These are phyloP conservation scores for Mus spicilegus DNA, from an alignment of 2,113 vertebrate species.

Conservation along the genomic window DNA sequence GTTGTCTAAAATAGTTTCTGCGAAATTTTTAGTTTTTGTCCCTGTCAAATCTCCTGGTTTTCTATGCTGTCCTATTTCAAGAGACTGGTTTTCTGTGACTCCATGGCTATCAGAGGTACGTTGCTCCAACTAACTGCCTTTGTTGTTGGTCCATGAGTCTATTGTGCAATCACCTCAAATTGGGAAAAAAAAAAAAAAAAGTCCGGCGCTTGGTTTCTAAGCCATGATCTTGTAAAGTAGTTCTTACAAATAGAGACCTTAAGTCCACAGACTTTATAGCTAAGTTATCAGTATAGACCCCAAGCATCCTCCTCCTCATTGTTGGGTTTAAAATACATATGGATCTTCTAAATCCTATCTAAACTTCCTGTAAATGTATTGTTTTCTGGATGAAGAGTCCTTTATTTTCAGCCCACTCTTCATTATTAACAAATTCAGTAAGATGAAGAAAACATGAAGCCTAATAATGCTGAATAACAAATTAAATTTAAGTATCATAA, in stretches of 20 bases:
- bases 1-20: neutral
- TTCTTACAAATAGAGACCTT: neutral
- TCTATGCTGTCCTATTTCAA: neutral
- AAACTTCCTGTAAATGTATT: neutral
- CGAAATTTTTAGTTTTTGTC: neutral
- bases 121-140: neutral
- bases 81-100: neutral
- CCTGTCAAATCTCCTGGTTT: neutral
- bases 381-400: neutral
- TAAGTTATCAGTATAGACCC: neutral
- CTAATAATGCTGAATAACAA: neutral
- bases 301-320: neutral
- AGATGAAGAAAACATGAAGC: slow-evolving; percentile 27
- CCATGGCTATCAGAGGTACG: neutral
- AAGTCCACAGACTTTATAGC: neutral
- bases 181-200: neutral
- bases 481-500: neutral
- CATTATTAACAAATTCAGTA: neutral
- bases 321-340: neutral
- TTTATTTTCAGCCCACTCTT: neutral
- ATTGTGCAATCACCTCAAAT: neutral
- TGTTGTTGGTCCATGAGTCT: neutral
- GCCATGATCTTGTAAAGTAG: neutral
- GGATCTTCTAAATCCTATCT: neutral
- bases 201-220: neutral